These are phyloP conservation scores for Helicoverpa assulta DNA, from an alignment of 2,888 invertebrate species.

Conservation along the genomic window DNA sequence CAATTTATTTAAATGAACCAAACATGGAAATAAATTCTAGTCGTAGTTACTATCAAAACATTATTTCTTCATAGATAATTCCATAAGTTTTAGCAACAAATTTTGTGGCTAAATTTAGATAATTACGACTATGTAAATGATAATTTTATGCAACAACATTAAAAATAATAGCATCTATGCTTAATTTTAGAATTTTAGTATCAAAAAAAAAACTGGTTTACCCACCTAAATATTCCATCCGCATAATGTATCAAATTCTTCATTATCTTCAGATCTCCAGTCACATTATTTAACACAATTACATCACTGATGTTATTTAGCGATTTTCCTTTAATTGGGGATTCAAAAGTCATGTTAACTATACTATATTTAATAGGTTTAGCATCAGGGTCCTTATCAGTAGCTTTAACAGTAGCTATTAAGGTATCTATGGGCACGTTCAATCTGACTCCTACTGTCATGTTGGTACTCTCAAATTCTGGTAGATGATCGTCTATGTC, in stretches of 20 bases:
- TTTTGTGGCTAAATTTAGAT: background rate
- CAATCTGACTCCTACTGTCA: constrained; percentile 93
- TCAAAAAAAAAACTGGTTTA: background rate
- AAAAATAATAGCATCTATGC: background rate
- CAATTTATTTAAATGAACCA: background rate
- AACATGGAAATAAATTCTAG: background rate
- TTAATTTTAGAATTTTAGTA: background rate
- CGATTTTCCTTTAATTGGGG: constrained; percentile 84
- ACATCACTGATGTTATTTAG: constrained; percentile 86
- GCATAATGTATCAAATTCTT: constrained; percentile 91
- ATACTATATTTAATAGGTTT: constrained; percentile 91
- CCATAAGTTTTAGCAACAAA: background rate
- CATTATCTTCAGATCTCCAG: constrained; percentile 93
- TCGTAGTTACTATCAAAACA: too few species aligned
- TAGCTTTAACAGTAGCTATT: constrained; percentile 92
- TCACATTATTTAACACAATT: constrained; percentile 92
- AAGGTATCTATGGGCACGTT: constrained; percentile 94
- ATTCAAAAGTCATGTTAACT: constrained; percentile 90
- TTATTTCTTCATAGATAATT: too few species aligned
- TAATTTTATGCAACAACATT: background rate
- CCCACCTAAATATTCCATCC: constrained; percentile 92
- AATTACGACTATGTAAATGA: background rate
- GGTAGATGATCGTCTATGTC: constrained; percentile 95
- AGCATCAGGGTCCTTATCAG: constrained; percentile 92
- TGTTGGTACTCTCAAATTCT: constrained; percentile 90